These are phyloP conservation scores for Drosophila tropicalis DNA, from an alignment of 1,140 invertebrate genomes.

Conservation along the genomic window DNA sequence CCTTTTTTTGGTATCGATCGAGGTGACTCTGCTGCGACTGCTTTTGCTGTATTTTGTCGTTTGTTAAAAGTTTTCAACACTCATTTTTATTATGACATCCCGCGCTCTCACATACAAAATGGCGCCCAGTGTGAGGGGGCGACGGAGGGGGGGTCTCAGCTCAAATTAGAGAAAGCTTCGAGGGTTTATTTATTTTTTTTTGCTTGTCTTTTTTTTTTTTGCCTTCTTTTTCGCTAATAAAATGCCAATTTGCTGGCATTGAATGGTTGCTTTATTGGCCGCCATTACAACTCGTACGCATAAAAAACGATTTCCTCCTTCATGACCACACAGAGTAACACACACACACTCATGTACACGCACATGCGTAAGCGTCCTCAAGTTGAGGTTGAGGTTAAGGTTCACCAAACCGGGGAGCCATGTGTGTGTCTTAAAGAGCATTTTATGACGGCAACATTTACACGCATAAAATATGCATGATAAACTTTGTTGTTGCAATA, in stretches of 20 bases:
- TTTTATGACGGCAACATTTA: conserved; percentile 82
- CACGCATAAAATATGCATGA: conserved; percentile 82
- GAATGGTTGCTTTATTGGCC: conserved; percentile 76
- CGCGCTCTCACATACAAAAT: conserved; percentile 43
- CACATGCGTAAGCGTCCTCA: conserved; percentile 39
- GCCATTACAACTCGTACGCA: conserved; percentile 79
- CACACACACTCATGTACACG: conserved; percentile 11
- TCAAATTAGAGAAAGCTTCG: conserved; percentile 55
- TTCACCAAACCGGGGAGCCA: not conserved
- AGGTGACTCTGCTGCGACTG: conserved; percentile 17
- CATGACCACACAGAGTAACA: conserved; percentile 40
- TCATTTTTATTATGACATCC: conserved; percentile 77
- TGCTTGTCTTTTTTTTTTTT: not conserved
- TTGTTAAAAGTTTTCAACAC: conserved; percentile 79
- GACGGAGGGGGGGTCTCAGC: not conserved
- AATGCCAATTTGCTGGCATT: conserved; percentile 80
- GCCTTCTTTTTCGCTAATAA: conserved; percentile 60
- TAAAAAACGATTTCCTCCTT: conserved; percentile 54
- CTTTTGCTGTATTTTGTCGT: conserved; percentile 71
- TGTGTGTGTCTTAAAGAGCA: conserved; percentile 19
- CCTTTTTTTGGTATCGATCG: conserved; percentile 62
- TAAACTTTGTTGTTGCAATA: conserved; percentile 82
- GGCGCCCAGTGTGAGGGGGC: conserved; percentile 1
- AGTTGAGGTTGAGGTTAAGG: conserved; percentile 25
- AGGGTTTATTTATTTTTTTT: conserved; percentile 13